A percentile compares a stretch with the other conserved stretches of the same genome.
These are phyloP conservation scores for Steinernema carpocapsae DNA, from an alignment of 2,888 invertebrate genomes.

Conservation along the genomic window DNA sequence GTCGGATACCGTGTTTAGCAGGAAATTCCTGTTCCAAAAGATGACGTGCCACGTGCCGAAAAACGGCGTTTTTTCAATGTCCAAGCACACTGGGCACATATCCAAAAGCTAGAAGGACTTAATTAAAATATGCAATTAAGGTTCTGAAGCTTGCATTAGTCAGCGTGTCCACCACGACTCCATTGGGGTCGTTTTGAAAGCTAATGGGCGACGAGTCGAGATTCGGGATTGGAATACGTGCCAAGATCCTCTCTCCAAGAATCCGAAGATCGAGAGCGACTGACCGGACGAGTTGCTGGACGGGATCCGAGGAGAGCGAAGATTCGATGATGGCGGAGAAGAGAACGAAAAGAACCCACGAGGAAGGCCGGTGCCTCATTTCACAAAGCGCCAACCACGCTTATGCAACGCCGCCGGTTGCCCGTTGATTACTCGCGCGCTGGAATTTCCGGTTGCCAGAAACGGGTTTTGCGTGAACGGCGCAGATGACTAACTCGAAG, in stretches of 20 bases:
- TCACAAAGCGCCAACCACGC: neutral
- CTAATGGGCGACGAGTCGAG: slow-evolving; percentile 9
- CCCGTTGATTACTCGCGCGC: neutral
- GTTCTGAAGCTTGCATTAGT: neutral
- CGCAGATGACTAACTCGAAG: no score
- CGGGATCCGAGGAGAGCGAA: slow-evolving; percentile 15
- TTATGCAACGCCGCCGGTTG: slow-evolving; percentile 14
- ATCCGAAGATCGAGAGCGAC: slow-evolving; percentile 9
- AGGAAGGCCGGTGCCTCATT: slow-evolving; percentile 2
- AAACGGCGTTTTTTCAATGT: neutral
- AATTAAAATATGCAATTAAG: neutral
- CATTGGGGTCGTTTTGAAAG: slow-evolving; percentile 16
- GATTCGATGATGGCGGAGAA: neutral
- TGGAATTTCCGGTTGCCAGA: slow-evolving; percentile 12
- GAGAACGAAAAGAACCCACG: no score
- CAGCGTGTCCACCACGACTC: slow-evolving; percentile 19
- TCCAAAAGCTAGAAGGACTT: neutral
- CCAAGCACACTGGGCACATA: slow-evolving; percentile 18
- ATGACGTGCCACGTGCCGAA: slow-evolving; percentile 48
- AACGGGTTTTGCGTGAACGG: neutral
- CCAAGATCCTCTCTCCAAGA: neutral
- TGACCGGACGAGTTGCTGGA: slow-evolving; percentile 24
- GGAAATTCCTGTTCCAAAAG: slow-evolving; percentile 46
- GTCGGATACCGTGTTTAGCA: slow-evolving; percentile 42
- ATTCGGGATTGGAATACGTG: neutral